Conservation (phyloP, 35 echinoderm and acorn worm genomes). For the Heliocidaris erythrogramma region DNA sequence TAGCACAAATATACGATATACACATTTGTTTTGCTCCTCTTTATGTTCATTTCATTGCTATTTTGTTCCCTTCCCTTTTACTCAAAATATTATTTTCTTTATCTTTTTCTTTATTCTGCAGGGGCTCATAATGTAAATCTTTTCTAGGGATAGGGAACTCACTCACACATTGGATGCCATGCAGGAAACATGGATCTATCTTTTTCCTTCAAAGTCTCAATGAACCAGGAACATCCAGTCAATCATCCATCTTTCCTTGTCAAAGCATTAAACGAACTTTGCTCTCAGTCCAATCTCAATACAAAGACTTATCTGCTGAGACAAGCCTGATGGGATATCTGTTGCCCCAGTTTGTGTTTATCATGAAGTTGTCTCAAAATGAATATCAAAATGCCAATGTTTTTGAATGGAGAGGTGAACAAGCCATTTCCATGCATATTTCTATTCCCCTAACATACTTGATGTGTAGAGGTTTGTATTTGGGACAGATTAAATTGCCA, state of each 20-base stretch:
- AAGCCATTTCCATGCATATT: not conserved
- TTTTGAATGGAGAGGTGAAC: not conserved
- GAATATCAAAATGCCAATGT: not conserved
- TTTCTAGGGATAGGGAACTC: not conserved
- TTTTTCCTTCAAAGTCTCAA: not conserved
- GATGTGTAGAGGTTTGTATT: too few species aligned
- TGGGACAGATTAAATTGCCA: not conserved
- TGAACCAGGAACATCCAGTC: not conserved
- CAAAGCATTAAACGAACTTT: not conserved
- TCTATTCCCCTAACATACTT: not conserved
- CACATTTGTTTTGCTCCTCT: too few species aligned
- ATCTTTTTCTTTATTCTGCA: not conserved
- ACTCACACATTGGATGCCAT: not conserved
- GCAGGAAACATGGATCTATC: not conserved
- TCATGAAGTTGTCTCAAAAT: not conserved
- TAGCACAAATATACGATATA: too few species aligned
- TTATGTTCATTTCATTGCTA: not conserved
- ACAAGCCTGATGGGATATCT: not conserved
- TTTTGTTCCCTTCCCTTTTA: not conserved
- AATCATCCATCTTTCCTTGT: not conserved
- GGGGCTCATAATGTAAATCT: not conserved
- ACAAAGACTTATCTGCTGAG: not conserved
- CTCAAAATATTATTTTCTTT: not conserved
- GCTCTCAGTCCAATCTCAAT: not conserved
- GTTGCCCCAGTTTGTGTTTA: not conserved